Conservation (phyloP, 1,140 invertebrate species). For the Apis cerana region DNA sequence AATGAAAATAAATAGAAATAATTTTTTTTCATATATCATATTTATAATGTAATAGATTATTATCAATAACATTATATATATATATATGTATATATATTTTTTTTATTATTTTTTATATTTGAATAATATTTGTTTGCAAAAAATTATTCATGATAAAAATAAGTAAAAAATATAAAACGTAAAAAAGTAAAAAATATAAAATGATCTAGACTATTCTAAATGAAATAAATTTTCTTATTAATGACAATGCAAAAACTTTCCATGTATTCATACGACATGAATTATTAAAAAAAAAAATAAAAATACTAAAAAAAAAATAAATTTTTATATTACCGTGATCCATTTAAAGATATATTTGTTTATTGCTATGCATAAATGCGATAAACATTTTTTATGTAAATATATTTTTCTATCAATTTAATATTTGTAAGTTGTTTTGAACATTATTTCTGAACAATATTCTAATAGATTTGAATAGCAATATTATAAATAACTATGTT, state of each 20-base stretch:
- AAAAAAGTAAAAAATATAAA: background rate
- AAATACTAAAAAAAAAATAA: background rate
- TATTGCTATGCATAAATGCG: background rate
- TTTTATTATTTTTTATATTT: background rate
- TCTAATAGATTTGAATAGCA: background rate
- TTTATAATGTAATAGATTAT: background rate
- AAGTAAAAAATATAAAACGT: background rate
- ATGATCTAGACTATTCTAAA: background rate
- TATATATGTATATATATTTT: no score
- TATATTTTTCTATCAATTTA: constrained; percentile 26
- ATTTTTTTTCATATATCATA: background rate
- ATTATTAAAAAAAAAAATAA: background rate
- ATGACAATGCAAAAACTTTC: constrained; percentile 9
- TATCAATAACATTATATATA: no score
- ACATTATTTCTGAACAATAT: constrained; percentile 1
- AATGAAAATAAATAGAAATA: background rate
- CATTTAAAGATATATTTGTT: constrained; percentile 33
- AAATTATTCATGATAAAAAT: background rate
- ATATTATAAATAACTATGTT: constrained; percentile 2
- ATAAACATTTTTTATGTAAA: constrained; percentile 28
- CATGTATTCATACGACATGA: background rate
- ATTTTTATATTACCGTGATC: constrained; percentile 5
- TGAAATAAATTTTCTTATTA: constrained; percentile 1
- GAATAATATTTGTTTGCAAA: background rate
- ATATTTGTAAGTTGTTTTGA: background rate